Evolutionary conservation across 2,113 vertebrate genomes (phyloP).

Genomic region (Todiramphus chloris): DNA sequence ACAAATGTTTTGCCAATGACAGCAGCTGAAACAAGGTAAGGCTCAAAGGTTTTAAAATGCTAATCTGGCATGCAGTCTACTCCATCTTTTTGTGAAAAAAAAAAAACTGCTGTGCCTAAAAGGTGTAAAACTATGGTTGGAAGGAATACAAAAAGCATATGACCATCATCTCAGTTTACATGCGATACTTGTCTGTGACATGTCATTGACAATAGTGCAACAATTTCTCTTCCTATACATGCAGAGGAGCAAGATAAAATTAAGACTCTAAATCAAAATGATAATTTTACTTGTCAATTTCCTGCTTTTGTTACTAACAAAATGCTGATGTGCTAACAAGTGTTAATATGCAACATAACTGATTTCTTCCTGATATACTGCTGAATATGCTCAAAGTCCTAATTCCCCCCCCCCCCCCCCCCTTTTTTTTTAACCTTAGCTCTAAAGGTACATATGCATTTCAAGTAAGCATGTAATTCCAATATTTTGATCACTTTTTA

Average conservation of each 20-base stretch:
- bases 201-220: neutral
- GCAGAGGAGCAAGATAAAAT: neutral
- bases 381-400: neutral
- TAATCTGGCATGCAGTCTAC: neutral
- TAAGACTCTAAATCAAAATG: neutral
- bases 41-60: constrained; percentile 1
- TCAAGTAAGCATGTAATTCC: neutral
- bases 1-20: neutral
- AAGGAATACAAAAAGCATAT: neutral
- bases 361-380: neutral
- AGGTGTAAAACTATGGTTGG: neutral
- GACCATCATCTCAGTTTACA: neutral
- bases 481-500: neutral
- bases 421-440: neutral
- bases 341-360: neutral
- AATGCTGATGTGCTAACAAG: neutral
- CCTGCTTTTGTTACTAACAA: neutral
- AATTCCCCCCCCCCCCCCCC: neutral
- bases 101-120: neutral
- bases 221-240: neutral
- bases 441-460: neutral
- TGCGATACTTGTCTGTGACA: neutral
- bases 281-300: neutral
- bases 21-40: neutral
- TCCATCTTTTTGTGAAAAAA: neutral